Evolutionary conservation across 2,888 invertebrate genomes (phyloP).

Genomic region (Campopleginae sp.): DNA sequence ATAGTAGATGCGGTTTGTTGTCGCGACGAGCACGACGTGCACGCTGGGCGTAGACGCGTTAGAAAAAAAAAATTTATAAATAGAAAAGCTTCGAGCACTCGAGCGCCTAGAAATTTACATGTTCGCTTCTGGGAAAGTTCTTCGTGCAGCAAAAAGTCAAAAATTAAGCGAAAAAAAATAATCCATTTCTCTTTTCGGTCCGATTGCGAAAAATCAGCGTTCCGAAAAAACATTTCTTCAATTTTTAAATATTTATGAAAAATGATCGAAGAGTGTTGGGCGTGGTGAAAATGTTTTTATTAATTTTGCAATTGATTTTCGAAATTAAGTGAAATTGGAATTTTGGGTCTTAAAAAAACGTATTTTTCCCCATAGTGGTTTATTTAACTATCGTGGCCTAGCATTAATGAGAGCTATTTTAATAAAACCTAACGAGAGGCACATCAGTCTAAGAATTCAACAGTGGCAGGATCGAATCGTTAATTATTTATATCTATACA

Average conservation of each 20-base stretch:
- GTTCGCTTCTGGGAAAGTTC: neutral
- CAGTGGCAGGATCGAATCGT: constrained; percentile 5
- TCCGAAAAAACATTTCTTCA: neutral
- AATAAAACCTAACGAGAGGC: constrained; percentile 9
- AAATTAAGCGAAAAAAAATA: neutral
- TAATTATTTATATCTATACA: neutral
- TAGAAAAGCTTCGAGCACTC: neutral
- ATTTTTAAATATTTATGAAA: neutral
- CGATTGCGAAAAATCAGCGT: neutral
- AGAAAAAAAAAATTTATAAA: constrained; percentile 21
- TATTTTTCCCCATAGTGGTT: neutral
- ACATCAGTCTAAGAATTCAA: neutral
- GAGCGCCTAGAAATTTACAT: neutral
- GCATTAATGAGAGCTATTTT: neutral
- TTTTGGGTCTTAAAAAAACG: neutral
- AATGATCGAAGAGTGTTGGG: constrained; percentile 1
- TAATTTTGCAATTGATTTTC: neutral
- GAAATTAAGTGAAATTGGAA: neutral
- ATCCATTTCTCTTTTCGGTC: neutral
- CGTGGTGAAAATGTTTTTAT: neutral
- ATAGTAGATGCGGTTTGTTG: constrained; percentile 28
- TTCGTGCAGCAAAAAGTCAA: neutral
- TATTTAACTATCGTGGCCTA: neutral
- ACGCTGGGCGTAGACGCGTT: constrained; percentile 40
- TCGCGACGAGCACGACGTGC: constrained; percentile 17